Percentiles rank a stretch among this genome's conserved stretches.
phyloP scores from a whole-genome alignment of 2,797 vertebrate species.

The Poeciliopsis infans region DNA sequence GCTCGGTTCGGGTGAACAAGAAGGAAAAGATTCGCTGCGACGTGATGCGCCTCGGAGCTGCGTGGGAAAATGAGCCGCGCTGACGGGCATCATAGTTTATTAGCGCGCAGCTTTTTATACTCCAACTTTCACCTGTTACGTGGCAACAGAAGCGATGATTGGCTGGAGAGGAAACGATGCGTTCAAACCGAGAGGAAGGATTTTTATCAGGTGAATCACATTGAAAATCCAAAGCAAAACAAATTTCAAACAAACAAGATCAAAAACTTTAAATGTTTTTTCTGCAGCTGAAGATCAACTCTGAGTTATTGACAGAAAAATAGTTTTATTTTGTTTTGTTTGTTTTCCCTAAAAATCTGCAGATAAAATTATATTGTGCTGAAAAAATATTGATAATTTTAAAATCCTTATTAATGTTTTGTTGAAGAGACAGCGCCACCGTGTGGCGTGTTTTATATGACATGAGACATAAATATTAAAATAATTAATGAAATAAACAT shows the following conservation, averaged over 20 bases:
- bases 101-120: constrained; percentile 97
- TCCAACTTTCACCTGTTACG: constrained; percentile 89
- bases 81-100: constrained; percentile 90
- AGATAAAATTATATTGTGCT: neutral
- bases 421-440: constrained; percentile 45
- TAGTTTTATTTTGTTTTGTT: neutral
- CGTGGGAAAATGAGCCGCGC: constrained; percentile 81
- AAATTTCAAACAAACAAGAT: neutral
- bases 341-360: neutral
- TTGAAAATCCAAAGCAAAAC: neutral
- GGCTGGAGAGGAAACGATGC: constrained; percentile 91
- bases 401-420: neutral
- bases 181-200: constrained; percentile 89
- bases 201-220: constrained; percentile 51
- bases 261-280: neutral
- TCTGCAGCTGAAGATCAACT: neutral
- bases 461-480: neutral
- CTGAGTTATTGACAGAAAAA: neutral
- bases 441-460: constrained; percentile 27
- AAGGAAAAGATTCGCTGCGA: constrained; percentile 37
- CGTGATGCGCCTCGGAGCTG: constrained; percentile 45
- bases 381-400: neutral
- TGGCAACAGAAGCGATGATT: constrained; percentile 95
- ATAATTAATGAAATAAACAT: neutral
- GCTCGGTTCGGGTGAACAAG: constrained; percentile 12